phyloP scores from a whole-genome alignment of 2,113 vertebrate genomes.

The Ascaphus truei region DNA sequence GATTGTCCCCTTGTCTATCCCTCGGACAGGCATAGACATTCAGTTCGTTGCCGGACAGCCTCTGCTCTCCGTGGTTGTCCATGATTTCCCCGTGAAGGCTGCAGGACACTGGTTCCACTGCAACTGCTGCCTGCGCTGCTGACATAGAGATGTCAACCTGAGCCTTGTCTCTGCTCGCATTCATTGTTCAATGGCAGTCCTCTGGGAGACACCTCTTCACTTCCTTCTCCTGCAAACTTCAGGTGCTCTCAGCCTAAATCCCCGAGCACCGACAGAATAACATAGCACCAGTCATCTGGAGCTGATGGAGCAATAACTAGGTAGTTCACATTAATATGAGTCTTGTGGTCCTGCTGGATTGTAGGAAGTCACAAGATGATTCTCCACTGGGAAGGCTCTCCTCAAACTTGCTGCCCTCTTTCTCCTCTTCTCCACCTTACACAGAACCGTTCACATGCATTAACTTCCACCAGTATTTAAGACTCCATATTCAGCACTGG shows the following conservation, averaged over 20 bases:
- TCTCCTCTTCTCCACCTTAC: conserved; percentile 59
- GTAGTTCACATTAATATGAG: background rate
- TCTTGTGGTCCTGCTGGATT: background rate
- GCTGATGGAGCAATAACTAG: background rate
- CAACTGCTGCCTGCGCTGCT: conserved; percentile 47
- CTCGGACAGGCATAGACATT: conserved; percentile 62
- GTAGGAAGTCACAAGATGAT: conserved; percentile 49
- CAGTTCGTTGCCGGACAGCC: conserved; percentile 51
- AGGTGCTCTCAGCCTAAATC: background rate
- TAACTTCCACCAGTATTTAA: conserved; percentile 63
- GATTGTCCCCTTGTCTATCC: conserved; percentile 59
- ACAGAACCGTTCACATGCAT: conserved; percentile 52
- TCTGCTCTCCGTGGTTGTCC: conserved; percentile 61
- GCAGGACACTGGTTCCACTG: conserved; percentile 50
- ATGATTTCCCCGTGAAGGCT: conserved; percentile 56
- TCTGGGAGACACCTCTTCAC: background rate
- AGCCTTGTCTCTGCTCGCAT: conserved; percentile 65
- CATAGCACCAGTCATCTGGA: background rate
- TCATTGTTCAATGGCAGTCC: conserved; percentile 55
- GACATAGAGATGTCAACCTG: conserved; percentile 66
- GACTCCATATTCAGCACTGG: conserved; percentile 71
- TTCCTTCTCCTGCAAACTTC: conserved; percentile 38
- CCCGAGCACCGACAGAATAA: background rate
- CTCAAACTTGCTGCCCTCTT: conserved; percentile 55
- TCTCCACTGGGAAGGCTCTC: conserved; percentile 48